These are phyloP conservation scores for Labrus mixtus DNA, from an alignment of 2,113 vertebrate species.

Conservation along the genomic window DNA sequence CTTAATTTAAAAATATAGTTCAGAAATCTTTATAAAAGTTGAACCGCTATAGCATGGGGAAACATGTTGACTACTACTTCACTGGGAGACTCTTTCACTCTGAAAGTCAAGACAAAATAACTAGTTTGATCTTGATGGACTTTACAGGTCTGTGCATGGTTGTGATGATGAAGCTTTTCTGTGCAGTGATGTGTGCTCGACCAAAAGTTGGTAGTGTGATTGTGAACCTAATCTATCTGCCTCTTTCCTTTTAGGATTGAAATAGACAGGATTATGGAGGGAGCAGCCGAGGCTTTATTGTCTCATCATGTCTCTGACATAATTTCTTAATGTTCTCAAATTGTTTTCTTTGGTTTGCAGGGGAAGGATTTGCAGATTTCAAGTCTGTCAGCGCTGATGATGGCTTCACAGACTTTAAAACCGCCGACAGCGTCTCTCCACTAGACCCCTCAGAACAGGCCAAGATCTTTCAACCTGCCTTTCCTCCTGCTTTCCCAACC, in stretches of 20 bases:
- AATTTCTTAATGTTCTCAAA: constrained; percentile 23
- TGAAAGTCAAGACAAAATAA: neutral
- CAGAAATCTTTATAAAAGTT: neutral
- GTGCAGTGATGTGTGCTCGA: constrained; percentile 53
- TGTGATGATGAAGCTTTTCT: constrained; percentile 19
- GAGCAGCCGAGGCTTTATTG: constrained; percentile 12
- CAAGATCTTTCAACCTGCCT: constrained; percentile 88
- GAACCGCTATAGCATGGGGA: neutral
- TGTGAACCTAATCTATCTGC: constrained; percentile 34
- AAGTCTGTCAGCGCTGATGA: constrained; percentile 90
- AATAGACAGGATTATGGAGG: constrained; percentile 18
- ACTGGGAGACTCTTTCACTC: neutral
- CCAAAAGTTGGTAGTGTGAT: constrained; percentile 13
- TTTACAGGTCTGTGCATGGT: constrained; percentile 5
- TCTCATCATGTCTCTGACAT: neutral
- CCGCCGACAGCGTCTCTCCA: constrained; percentile 94
- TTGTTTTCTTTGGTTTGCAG: constrained; percentile 79
- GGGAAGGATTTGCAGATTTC: constrained; percentile 95
- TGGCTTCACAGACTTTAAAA: constrained; percentile 98
- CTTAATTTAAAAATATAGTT: neutral
- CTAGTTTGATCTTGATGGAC: constrained; percentile 40
- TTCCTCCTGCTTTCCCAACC: constrained; percentile 83
- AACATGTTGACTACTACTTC: neutral
- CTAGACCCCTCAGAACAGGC: constrained; percentile 91
- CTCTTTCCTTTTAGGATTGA: constrained; percentile 31